These are phyloP conservation scores for roundworm (Caenorhabditis elegans) DNA, from an alignment of 1,140 invertebrate genomes.

Conservation along the genomic window WBcel235 BX284602.5:7606001-7606500, in stretches of 20 bases:
- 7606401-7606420: background rate
- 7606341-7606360: background rate
- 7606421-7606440: background rate
- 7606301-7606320: background rate
- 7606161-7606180: background rate
- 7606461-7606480: background rate
- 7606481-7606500: background rate
- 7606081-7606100: background rate
- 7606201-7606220: background rate
- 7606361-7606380: background rate
- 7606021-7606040: background rate
- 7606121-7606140: background rate
- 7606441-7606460: background rate
- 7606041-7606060: background rate
- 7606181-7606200: background rate
- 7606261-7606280: background rate
- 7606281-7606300: background rate
- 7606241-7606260: too few species aligned
- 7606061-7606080: background rate
- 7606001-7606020: background rate
- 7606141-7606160: background rate
- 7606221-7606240: background rate
- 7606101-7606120: background rate
- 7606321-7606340: conserved; percentile 1
- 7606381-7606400: conserved; percentile 21